Percentiles rank a stretch among this genome's conserved stretches.
These are phyloP conservation scores for Caenorhabditis sulstoni DNA, from an alignment of 2,888 invertebrate genomes.

Conservation along the genomic window DNA sequence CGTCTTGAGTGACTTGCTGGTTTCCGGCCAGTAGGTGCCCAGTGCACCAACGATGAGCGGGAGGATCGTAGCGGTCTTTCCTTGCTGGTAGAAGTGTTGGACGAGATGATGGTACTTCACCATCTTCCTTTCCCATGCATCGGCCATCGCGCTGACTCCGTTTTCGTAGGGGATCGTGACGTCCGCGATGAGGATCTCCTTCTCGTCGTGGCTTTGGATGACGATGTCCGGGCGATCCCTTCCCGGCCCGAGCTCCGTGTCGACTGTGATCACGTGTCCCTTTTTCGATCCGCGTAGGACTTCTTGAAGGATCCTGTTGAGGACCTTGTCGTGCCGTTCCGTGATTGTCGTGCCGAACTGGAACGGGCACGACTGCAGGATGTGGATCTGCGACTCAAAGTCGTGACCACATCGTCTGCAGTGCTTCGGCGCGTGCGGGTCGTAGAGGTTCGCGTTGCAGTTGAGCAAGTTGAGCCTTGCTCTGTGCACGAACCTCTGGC, in stretches of 20 bases:
- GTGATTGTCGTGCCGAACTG: background rate
- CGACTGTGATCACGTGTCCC: background rate
- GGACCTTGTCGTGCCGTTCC: background rate
- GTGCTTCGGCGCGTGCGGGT: background rate
- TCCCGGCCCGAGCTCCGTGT: slow-evolving; percentile 2
- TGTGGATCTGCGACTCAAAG: slow-evolving; percentile 9
- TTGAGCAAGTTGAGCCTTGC: slow-evolving; percentile 12
- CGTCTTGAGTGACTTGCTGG: too few relatives aligned
- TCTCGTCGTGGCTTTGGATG: too few relatives aligned
- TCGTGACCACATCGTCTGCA: slow-evolving; percentile 12
- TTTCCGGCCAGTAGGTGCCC: too few relatives aligned
- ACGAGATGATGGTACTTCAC: too few relatives aligned
- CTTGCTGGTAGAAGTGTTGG: too few relatives aligned
- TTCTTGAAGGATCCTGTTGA: background rate
- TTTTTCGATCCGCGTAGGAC: slow-evolving; percentile 3
- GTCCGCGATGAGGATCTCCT: too few relatives aligned
- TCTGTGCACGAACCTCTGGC: slow-evolving; percentile 20
- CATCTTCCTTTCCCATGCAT: too few relatives aligned
- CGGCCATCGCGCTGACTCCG: too few relatives aligned
- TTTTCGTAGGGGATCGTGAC: too few relatives aligned
- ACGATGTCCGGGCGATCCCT: too few relatives aligned
- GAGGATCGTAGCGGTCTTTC: too few relatives aligned
- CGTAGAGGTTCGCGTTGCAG: slow-evolving; percentile 7
- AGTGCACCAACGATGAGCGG: too few relatives aligned
- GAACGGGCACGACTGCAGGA: slow-evolving; percentile 3